phyloP scores from a whole-genome alignment of 2,113 vertebrate genomes.

The Trochalopteron elliotii region DNA sequence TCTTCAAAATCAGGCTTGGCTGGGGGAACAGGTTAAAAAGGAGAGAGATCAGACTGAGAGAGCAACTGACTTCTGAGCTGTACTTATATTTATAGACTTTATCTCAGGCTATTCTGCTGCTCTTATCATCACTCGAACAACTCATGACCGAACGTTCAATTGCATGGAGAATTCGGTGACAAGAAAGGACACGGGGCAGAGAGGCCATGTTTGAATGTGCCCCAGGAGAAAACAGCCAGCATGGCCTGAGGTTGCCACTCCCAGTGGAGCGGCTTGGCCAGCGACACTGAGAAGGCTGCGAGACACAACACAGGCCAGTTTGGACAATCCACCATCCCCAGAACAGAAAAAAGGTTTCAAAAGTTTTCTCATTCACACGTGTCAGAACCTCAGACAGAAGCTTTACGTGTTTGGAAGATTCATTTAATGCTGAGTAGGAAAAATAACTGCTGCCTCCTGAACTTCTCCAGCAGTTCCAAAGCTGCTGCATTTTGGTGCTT shows the following conservation, averaged over 20 bases:
- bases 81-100: background rate
- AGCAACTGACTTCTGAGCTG: background rate
- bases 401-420: background rate
- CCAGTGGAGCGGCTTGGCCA: rapidly evolving
- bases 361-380: background rate
- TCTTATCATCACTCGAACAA: background rate
- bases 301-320: background rate
- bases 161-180: rapidly evolving
- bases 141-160: background rate
- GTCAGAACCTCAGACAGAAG: background rate
- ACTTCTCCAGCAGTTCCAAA: background rate
- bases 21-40: background rate
- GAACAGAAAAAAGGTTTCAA: background rate
- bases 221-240: background rate
- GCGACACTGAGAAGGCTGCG: rapidly evolving
- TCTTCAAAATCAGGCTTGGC: background rate
- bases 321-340: background rate
- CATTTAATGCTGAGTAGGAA: background rate
- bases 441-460: background rate
- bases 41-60: background rate
- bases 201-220: rapidly evolving
- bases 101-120: background rate
- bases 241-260: rapidly evolving
- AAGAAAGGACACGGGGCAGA: background rate
- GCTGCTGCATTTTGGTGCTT: background rate